These are phyloP conservation scores for Talpa occidentalis DNA, from an alignment of 2,113 vertebrate species.

Conservation along the genomic window DNA sequence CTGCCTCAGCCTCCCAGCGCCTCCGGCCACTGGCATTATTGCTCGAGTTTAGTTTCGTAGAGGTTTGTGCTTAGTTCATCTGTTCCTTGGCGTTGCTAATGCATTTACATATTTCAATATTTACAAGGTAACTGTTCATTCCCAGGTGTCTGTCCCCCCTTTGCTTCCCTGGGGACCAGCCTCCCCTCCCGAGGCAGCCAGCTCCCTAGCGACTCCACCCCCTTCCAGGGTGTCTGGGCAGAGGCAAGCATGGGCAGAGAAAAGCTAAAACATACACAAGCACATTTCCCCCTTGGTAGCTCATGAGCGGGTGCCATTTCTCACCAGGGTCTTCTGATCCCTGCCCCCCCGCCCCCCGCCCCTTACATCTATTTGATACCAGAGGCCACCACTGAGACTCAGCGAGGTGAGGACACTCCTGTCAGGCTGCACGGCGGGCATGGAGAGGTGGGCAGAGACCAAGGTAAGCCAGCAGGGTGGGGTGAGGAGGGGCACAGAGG, in stretches of 20 bases:
- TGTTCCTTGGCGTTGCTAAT: not conserved
- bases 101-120: not conserved
- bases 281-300: not conserved
- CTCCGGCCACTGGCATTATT: not conserved
- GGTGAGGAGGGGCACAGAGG: not conserved
- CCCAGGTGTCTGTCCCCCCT: not conserved
- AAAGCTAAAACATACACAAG: not conserved
- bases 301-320: not conserved
- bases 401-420: not conserved
- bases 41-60: slow-evolving; percentile 39
- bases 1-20: not conserved
- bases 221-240: not conserved
- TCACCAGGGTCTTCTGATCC: not conserved
- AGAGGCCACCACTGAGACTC: not conserved
- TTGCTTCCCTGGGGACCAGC: not conserved
- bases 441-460: not conserved
- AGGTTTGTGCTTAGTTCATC: slow-evolving; percentile 50
- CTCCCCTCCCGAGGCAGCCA: not conserved
- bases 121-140: slow-evolving; percentile 17
- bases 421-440: not conserved
- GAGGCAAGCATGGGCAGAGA: not conserved
- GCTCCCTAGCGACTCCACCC: fast-evolving
- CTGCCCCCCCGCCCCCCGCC: no score
- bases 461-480: not conserved
- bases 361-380: not conserved